phyloP scores from a whole-genome alignment of 2,888 invertebrate genomes.

The Euzetes globulus region DNA sequence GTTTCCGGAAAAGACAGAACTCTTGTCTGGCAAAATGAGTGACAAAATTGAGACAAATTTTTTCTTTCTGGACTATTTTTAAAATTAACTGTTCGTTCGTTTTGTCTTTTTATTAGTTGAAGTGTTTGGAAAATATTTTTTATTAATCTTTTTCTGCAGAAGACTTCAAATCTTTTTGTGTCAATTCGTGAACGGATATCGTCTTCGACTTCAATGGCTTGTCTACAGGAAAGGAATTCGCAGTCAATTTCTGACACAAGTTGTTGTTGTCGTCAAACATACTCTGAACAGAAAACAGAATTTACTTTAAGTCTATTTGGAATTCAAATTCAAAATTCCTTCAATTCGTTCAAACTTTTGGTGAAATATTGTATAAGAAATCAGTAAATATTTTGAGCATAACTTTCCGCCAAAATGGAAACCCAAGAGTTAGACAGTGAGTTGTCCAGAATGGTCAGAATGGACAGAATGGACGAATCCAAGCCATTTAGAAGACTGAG shows the following conservation, averaged over 20 bases:
- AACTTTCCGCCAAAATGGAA: neutral
- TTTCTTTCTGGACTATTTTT: too few species aligned
- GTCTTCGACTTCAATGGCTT: neutral
- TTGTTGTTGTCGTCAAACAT: neutral
- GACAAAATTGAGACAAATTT: too few species aligned
- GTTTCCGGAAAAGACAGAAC: too few species aligned
- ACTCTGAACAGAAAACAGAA: neutral
- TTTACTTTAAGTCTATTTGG: too few species aligned
- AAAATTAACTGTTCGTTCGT: neutral
- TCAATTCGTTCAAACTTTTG: too few species aligned
- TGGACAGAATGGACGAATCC: neutral
- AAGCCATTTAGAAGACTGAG: neutral
- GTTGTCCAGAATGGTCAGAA: too few species aligned
- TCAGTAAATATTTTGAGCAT: neutral
- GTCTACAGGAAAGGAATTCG: neutral
- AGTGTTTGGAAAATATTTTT: neutral
- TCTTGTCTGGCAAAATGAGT: too few species aligned
- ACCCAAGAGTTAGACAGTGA: neutral
- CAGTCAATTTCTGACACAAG: neutral
- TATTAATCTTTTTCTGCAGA: neutral
- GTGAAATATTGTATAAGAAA: neutral
- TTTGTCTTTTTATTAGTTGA: neutral
- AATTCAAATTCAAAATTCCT: too few species aligned
- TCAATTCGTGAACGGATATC: conserved; percentile 2
- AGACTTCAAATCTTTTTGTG: neutral